Base-by-base conservation (phyloP, 2,113 vertebrate genomes). In the Calyptomena viridis region DNA sequence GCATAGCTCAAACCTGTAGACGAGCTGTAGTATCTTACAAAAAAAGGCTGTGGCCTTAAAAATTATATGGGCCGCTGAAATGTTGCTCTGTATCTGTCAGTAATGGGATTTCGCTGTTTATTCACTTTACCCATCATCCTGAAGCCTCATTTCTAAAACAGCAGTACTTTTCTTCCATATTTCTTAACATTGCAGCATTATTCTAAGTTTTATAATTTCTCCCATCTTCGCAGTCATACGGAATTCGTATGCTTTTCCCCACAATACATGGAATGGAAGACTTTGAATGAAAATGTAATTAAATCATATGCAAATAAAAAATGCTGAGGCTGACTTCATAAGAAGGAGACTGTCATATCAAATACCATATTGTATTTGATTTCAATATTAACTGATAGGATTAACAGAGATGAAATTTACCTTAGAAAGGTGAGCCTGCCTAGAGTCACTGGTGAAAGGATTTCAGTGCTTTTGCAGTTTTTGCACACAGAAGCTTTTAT, bases 341-440 rank as follows among this genome's bases (percentile, higher is more conserved):
- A 97, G 93, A 94, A 96, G 91, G 94, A 90, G 84, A 80, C 89
- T 92, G 96, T 93, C 96, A 94, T 91, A 94, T 97, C 83, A 97
- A 97, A 96, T 94, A 79, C 31, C n/a, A 5, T 78, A 92, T 93
- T 95, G 58, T 97, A 95, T 97, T 97, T 97, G 93, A 97, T 97
- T 97, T 98, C 97, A 97, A 93, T 97, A 97, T 98, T 97, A 97
- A 96, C 90, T 31, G 94, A 85, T 97, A 95, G 96, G 95, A 97
- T 97, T 97, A 97, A 64, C 85, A 93, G 95, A 95, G 95, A 97
- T 98, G 96, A 96, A 97, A 97, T 97, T 97, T 98, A 96, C 96
- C 94, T 97, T 97, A 87, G 90, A 93, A 97, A 95, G 95, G 84
- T 92, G 95, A 97, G 80, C 74, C 52, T 95, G 84, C 78, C 89